These are phyloP conservation scores for Diplogasteroides magnus DNA, from an alignment of 1,140 invertebrate species.

Conservation along the genomic window DNA sequence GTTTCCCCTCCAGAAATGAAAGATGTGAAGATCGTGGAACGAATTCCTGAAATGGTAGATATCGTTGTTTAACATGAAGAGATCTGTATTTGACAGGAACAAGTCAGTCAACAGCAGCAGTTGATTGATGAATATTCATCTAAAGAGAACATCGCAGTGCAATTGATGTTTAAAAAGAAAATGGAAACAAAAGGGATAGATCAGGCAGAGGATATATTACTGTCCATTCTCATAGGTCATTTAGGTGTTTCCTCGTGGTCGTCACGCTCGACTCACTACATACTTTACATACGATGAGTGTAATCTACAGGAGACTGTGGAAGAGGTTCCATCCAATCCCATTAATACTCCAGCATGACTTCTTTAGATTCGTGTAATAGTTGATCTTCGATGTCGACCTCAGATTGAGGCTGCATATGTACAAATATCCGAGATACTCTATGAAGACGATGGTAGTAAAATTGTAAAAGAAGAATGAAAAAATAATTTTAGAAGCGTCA, in stretches of 20 bases:
- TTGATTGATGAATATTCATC: neutral
- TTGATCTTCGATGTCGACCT: slow-evolving; percentile 19
- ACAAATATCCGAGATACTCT: slow-evolving; percentile 24
- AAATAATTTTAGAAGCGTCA: slow-evolving; percentile 28
- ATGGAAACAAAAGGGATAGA: slow-evolving; percentile 6
- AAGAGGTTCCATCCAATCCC: slow-evolving; percentile 8
- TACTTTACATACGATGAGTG: slow-evolving; percentile 18
- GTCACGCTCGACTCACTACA: slow-evolving; percentile 19
- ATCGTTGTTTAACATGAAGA: neutral
- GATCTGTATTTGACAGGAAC: neutral
- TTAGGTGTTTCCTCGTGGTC: slow-evolving; percentile 15
- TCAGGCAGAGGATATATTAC: too few relatives aligned
- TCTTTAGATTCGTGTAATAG: neutral
- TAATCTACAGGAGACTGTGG: slow-evolving; percentile 6
- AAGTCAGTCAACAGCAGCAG: neutral
- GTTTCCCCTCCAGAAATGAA: neutral
- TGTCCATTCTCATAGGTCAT: neutral
- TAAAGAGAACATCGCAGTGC: neutral
- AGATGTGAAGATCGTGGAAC: neutral
- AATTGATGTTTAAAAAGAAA: slow-evolving; percentile 8
- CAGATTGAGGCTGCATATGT: slow-evolving; percentile 15
- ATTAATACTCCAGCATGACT: neutral
- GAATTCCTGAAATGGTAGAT: neutral
- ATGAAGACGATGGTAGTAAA: slow-evolving; percentile 27
- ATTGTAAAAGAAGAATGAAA: neutral